Conservation (phyloP, 2,797 vertebrate species). For the Pseudomugil gertrudae region DNA sequence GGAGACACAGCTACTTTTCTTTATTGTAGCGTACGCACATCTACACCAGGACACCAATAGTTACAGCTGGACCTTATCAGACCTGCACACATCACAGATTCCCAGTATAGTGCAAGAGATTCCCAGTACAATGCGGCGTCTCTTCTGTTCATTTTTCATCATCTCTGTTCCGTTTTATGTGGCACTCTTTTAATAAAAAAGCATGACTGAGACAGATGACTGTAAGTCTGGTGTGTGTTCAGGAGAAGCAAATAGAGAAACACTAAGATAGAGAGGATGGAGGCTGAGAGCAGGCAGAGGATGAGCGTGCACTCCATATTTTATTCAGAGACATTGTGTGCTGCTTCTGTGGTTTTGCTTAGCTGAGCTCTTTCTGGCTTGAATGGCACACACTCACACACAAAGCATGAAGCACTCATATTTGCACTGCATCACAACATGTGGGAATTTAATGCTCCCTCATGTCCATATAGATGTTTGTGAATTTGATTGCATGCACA, state of each 20-base stretch:
- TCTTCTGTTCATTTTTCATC: slow-evolving; percentile 24
- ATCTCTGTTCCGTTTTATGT: slow-evolving; percentile 20
- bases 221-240: slow-evolving; percentile 16
- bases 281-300: slow-evolving; percentile 36
- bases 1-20: slow-evolving; percentile 47
- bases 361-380: slow-evolving; percentile 50
- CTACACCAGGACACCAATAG: slow-evolving; percentile 11
- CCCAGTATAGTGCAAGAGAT: slow-evolving; percentile 2
- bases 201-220: slow-evolving; percentile 34
- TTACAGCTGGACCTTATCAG: slow-evolving; percentile 18
- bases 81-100: not conserved
- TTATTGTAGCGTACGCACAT: slow-evolving; percentile 30
- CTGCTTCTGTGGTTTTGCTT: slow-evolving; percentile 53
- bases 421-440: slow-evolving; percentile 12
- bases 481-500: slow-evolving; percentile 11
- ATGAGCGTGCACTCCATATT: slow-evolving; percentile 54
- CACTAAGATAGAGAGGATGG: slow-evolving; percentile 24
- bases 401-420: not conserved
- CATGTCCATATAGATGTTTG: not conserved
- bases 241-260: slow-evolving; percentile 6
- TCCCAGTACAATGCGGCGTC: slow-evolving; percentile 9
- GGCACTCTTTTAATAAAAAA: slow-evolving; percentile 29
- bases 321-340: slow-evolving; percentile 54
- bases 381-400: slow-evolving; percentile 19
- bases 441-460: slow-evolving; percentile 4